Conservation (phyloP, 1,140 invertebrate genomes). For the Anadara kagoshimensis region DNA sequence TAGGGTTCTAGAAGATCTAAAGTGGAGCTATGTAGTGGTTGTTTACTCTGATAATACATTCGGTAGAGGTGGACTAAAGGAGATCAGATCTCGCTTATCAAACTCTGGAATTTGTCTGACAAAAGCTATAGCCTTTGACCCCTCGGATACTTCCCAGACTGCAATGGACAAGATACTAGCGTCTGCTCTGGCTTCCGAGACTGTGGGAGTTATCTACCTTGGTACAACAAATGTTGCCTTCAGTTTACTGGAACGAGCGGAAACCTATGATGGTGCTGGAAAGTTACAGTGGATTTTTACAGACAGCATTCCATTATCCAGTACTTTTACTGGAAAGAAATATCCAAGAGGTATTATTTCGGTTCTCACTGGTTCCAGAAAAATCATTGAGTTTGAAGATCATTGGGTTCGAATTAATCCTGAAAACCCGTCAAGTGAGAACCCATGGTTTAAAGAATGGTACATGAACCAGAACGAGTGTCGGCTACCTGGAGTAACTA, state of each 20-base stretch:
- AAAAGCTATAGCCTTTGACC: slow-evolving; percentile 48
- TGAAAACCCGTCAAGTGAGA: slow-evolving; percentile 57
- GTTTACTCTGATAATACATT: slow-evolving; percentile 70
- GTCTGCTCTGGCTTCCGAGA: slow-evolving; percentile 37
- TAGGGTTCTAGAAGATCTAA: slow-evolving; percentile 69
- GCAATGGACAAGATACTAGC: slow-evolving; percentile 44
- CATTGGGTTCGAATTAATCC: slow-evolving; percentile 71
- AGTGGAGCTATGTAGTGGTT: slow-evolving; percentile 73
- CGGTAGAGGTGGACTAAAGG: slow-evolving; percentile 60
- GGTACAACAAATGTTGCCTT: slow-evolving; percentile 41
- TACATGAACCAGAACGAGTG: slow-evolving; percentile 66
- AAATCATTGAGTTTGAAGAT: slow-evolving; percentile 68
- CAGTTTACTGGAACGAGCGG: slow-evolving; percentile 47
- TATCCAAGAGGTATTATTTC: slow-evolving; percentile 62
- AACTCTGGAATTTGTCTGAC: slow-evolving; percentile 61
- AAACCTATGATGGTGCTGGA: slow-evolving; percentile 40
- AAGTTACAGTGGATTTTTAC: slow-evolving; percentile 66
- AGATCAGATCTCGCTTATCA: slow-evolving; percentile 56
- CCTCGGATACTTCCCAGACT: slow-evolving; percentile 38
- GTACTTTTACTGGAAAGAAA: slow-evolving; percentile 44
- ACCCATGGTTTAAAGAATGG: slow-evolving; percentile 72
- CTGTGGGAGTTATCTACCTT: slow-evolving; percentile 59
- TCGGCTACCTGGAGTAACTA: slow-evolving; percentile 36
- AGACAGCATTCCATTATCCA: slow-evolving; percentile 55
- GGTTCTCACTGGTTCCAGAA: slow-evolving; percentile 59